A percentile compares a stretch with the other conserved stretches of the same genome.
Conservation (phyloP, 2,797 vertebrate species). For the Molothrus ater region DNA sequence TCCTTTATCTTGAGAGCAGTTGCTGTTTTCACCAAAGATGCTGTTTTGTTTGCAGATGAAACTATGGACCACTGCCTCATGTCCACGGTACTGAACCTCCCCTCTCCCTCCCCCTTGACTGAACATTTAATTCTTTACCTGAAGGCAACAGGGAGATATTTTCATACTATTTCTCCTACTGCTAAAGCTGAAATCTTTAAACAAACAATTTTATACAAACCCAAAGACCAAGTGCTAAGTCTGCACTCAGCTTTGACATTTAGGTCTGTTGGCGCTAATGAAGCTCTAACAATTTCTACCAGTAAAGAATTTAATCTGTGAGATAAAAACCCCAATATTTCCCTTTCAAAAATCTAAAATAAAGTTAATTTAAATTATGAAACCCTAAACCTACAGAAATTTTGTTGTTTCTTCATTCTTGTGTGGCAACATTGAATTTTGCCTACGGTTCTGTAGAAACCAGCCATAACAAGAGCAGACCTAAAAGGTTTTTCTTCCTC, state of each 20-base stretch:
- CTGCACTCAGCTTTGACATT: background rate
- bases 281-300: background rate
- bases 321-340: rapidly evolving
- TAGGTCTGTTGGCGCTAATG: background rate
- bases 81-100: slow-evolving; percentile 79
- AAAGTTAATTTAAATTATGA: background rate
- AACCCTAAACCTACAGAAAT: background rate
- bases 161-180: background rate
- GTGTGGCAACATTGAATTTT: background rate
- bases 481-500: background rate
- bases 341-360: background rate
- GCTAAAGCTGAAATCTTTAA: background rate
- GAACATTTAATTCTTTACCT: background rate
- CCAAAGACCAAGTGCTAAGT: background rate
- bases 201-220: background rate
- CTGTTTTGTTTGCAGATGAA: slow-evolving; percentile 87
- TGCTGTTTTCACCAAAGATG: slow-evolving; percentile 89
- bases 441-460: rapidly evolving
- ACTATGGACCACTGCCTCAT: slow-evolving; percentile 87
- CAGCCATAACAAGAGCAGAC: background rate
- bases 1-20: slow-evolving; percentile 88
- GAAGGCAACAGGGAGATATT: background rate
- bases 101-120: background rate
- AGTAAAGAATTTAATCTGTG: background rate
- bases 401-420: background rate